Conservation (phyloP, 2,113 vertebrate genomes). For the Rutilus rutilus region DNA sequence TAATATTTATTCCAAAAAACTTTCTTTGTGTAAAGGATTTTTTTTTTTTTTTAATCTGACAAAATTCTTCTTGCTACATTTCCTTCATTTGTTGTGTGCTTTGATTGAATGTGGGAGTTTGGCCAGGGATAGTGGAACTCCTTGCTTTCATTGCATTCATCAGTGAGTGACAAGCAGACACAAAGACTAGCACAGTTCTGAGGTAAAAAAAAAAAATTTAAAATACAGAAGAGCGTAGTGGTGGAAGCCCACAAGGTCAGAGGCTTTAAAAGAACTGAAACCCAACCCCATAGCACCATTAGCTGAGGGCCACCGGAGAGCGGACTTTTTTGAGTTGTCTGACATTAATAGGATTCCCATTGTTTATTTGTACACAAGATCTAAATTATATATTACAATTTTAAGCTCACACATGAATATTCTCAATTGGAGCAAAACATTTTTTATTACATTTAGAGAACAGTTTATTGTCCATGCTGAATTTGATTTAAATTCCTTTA, state of each 20-base stretch:
- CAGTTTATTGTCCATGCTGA: background rate
- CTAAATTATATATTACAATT: background rate
- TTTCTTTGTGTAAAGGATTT: background rate
- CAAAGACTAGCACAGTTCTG: slow-evolving; percentile 13
- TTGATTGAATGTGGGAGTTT: background rate
- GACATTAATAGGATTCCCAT: background rate
- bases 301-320: background rate
- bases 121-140: background rate
- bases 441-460: background rate
- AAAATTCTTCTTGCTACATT: background rate
- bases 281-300: slow-evolving; percentile 39
- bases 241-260: slow-evolving; percentile 30
- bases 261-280: slow-evolving; percentile 45
- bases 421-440: background rate
- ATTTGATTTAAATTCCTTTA: background rate
- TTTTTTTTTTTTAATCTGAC: background rate
- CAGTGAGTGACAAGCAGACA: slow-evolving; percentile 35
- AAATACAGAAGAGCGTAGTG: slow-evolving; percentile 33
- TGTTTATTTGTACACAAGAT: background rate
- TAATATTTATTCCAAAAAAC: background rate
- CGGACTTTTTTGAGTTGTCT: background rate
- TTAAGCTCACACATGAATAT: background rate
- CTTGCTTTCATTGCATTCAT: slow-evolving; percentile 1
- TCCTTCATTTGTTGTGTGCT: background rate
- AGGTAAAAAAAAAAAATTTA: background rate